Evolutionary conservation across 2,113 vertebrate species (phyloP).

Genomic region (Cynopterus brachyotis): DNA sequence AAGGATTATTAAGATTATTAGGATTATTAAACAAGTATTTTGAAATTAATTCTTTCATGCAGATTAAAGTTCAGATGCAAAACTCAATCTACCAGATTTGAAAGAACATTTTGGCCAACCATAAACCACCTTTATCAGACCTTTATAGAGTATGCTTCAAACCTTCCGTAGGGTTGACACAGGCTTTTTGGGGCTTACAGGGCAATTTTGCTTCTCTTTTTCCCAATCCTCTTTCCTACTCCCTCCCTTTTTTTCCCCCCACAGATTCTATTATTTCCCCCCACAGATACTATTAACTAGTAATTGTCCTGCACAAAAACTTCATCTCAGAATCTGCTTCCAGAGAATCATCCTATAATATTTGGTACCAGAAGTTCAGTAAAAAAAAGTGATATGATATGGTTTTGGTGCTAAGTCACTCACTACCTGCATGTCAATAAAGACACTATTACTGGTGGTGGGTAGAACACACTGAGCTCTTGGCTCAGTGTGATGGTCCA

Average conservation of each 20-base stretch:
- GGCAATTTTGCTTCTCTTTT: not conserved
- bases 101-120: not conserved
- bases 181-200: not conserved
- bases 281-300: not conserved
- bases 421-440: not conserved
- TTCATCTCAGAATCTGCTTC: not conserved
- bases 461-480: not conserved
- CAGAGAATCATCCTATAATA: not conserved
- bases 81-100: not conserved
- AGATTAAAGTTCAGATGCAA: not conserved
- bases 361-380: not conserved
- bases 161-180: not conserved
- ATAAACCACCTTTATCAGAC: not conserved
- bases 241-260: not conserved
- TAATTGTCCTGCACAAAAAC: not conserved
- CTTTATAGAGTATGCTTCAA: not conserved
- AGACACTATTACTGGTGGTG: not conserved
- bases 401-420: not conserved
- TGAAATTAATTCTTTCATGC: not conserved
- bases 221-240: not conserved
- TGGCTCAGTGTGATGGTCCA: not conserved
- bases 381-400: not conserved
- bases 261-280: not conserved
- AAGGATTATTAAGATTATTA: constrained; percentile 48
- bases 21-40: not conserved